Evolutionary conservation across 2,888 invertebrate genomes (phyloP).

Genomic region (Phengaris arion): DNA sequence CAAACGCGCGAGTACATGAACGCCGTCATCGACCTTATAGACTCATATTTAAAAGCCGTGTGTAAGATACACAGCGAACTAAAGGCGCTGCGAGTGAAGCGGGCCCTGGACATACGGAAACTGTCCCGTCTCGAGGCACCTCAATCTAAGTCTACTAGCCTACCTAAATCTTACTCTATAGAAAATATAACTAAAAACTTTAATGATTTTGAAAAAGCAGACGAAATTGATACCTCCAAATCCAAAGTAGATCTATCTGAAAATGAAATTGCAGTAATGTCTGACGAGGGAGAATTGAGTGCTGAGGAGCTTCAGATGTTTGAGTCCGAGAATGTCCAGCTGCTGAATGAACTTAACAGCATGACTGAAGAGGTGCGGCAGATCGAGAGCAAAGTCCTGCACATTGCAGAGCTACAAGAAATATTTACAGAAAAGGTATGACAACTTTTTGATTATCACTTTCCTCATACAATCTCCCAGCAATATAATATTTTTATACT

Average conservation of each 20-base stretch:
- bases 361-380: constrained; percentile 94
- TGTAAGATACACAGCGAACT: constrained; percentile 94
- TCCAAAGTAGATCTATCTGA: constrained; percentile 62
- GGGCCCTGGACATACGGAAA: constrained; percentile 90
- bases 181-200: constrained; percentile 48
- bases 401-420: constrained; percentile 96
- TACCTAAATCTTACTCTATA: constrained; percentile 57
- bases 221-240: constrained; percentile 54
- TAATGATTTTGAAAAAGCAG: constrained; percentile 39
- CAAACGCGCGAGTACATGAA: constrained; percentile 89
- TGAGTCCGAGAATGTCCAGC: constrained; percentile 92
- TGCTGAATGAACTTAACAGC: constrained; percentile 92
- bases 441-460: not conserved
- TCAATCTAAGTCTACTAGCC: constrained; percentile 53
- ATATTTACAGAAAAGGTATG: constrained; percentile 94
- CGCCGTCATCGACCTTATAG: constrained; percentile 86
- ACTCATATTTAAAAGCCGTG: constrained; percentile 89
- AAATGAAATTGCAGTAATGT: constrained; percentile 68
- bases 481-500: too few species aligned
- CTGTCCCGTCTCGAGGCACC: constrained; percentile 84
- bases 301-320: constrained; percentile 95
- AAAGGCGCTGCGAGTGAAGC: constrained; percentile 91
- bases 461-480: not conserved
- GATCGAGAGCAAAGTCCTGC: constrained; percentile 94
- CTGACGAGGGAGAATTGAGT: constrained; percentile 84